Evolutionary conservation across 2,888 invertebrate species (phyloP).

Genomic region (Meliscaeva auricollis): DNA sequence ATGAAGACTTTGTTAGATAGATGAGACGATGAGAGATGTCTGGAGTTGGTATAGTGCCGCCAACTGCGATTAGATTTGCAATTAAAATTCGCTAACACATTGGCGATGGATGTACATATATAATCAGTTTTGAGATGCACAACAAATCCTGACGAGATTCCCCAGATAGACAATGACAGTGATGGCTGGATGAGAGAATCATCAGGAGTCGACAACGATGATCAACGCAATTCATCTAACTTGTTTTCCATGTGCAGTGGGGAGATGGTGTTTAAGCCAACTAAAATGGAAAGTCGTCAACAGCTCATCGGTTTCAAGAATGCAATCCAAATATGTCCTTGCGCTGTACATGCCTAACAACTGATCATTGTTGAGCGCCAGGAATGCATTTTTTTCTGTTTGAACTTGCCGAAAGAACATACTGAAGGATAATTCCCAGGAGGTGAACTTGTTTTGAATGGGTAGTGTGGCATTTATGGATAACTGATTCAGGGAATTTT

Average conservation of each 20-base stretch:
- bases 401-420: slow-evolving; percentile 2
- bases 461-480: too few species aligned
- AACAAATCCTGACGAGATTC: slow-evolving; percentile 40
- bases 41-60: slow-evolving; percentile 32
- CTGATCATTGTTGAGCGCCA: slow-evolving; percentile 48
- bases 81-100: slow-evolving; percentile 66
- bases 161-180: slow-evolving; percentile 42
- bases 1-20: slow-evolving; percentile 44
- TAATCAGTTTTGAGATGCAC: slow-evolving; percentile 63
- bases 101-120: slow-evolving; percentile 12
- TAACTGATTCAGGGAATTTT: too few species aligned
- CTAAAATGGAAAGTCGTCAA: slow-evolving; percentile 59
- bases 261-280: slow-evolving; percentile 48
- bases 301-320: slow-evolving; percentile 45
- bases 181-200: slow-evolving; percentile 31
- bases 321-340: background rate
- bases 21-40: slow-evolving; percentile 20
- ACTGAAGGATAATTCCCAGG: slow-evolving; percentile 27
- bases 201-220: slow-evolving; percentile 24
- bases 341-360: background rate
- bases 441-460: too few species aligned
- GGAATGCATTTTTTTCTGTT: slow-evolving; percentile 45
- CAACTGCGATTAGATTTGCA: slow-evolving; percentile 65
- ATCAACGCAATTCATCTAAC: slow-evolving; percentile 12
- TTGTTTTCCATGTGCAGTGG: background rate